Evolutionary conservation across 2,797 vertebrate genomes (phyloP), one percentile per base, ranked within the genome.

Genomic region (Lophotriccus pileatus): DNA sequence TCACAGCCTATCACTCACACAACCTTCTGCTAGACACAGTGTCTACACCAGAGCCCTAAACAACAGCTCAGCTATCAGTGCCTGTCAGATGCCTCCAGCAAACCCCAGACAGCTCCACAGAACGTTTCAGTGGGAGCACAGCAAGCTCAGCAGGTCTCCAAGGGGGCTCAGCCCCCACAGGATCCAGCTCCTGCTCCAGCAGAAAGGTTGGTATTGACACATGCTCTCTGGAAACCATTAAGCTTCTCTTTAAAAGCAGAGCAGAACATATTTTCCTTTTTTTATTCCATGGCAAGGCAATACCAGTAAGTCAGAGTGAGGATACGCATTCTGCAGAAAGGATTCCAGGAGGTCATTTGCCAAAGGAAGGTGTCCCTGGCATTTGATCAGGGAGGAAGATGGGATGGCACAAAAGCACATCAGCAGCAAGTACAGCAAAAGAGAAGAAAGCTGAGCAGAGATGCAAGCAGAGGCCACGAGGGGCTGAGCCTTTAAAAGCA

Each of bases 391-490:
- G 69, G n/a, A 93, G 74, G 83, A 88, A 93, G 91, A 90, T 56
- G 91, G 69, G 89, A 87, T 7, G 20, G 87, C 91, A 94, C 87
- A 93, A 91, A 93, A 92, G 91, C 91, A 41, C 87, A 68, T 46
- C 21, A 23, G 92, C 72, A 92, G 91, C 89, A 80, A 84, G 78
- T 81, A 95, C 53, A 8, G 92, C 68, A 43, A 58, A 60, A 55
- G 90, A 91, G 92, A 96, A 96, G 85, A 97, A 96, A 95, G 93
- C 52, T 1, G 24, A 94, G 90, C 90, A 84, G 94, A 95, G 95
- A 96, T 96, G 94, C 93, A 96, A 96, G 94, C 85, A 59, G 81
- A 94, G 86, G 94, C 95, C 96, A 79, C 91, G 1, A 95, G 96
- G 81, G 96, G 96, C 93, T 74, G 74, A 95, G 93, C 84, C 88